Conservation (phyloP, 2,113 vertebrate genomes). For the Trichomycterus rosablanca region DNA sequence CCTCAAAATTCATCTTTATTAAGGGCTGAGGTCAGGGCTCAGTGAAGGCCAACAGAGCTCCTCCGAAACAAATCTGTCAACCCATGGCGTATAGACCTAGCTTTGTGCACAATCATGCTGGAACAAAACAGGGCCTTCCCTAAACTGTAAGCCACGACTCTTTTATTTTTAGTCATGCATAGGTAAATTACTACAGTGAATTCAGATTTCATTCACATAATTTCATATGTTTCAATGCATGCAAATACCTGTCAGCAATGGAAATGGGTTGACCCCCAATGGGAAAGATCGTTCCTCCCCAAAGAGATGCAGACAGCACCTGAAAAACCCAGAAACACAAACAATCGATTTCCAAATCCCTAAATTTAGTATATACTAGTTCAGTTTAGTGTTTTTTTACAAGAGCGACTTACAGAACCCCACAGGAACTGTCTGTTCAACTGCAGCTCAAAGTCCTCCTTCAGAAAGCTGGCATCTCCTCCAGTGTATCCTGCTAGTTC, state of each 20-base stretch:
- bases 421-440: conserved; percentile 78
- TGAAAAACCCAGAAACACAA: conserved; percentile 44
- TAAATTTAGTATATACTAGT: background rate
- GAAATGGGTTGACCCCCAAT: conserved; percentile 77
- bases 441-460: conserved; percentile 92
- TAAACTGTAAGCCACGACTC: too few relatives aligned
- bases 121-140: too few relatives aligned
- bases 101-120: too few relatives aligned
- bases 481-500: conserved; percentile 91
- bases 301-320: conserved; percentile 86
- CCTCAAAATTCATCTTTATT: too few relatives aligned
- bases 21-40: too few relatives aligned
- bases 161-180: too few relatives aligned
- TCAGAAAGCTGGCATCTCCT: conserved; percentile 87
- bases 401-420: conserved; percentile 75
- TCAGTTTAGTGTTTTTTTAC: background rate
- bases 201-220: too few relatives aligned
- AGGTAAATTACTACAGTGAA: too few relatives aligned
- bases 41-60: too few relatives aligned
- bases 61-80: too few relatives aligned
- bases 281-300: conserved; percentile 87
- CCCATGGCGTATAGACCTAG: too few relatives aligned
- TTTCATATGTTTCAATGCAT: too few relatives aligned
- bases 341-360: background rate
- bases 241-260: conserved; percentile 81